Percentiles rank a stretch among this genome's conserved stretches.
Conservation (phyloP, 2,797 vertebrate genomes). For the Poeciliopsis gracilis region DNA sequence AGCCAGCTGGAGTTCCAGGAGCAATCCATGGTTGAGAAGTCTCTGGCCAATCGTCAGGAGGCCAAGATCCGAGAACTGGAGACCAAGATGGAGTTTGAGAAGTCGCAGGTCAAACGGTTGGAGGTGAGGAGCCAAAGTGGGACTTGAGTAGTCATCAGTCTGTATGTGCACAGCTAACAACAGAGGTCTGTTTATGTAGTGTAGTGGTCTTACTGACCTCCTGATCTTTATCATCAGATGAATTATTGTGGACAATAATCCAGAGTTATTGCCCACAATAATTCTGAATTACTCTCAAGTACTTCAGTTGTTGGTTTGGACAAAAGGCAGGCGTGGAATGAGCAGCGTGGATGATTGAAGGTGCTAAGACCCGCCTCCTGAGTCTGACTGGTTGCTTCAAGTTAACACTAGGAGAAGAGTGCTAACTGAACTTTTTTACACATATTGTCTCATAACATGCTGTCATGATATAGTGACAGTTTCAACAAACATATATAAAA, state of each 20-base stretch:
- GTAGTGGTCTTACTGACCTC: background rate
- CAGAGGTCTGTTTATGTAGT: background rate
- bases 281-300: no score
- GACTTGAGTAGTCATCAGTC: background rate
- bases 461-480: background rate
- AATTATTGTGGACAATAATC: no score
- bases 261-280: no score
- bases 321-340: no score
- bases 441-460: background rate
- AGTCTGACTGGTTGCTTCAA: no score
- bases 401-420: no score
- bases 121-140: conserved; percentile 84
- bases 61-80: conserved; percentile 96
- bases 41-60: conserved; percentile 93
- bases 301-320: no score
- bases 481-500: no score
- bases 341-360: no score
- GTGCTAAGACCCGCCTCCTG: no score
- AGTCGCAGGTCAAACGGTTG: conserved; percentile 95
- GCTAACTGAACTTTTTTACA: no score
- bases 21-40: conserved; percentile 98
- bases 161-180: background rate
- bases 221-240: no score
- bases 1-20: conserved; percentile 97
- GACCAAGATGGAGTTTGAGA: conserved; percentile 95